Evolutionary conservation across 2,113 vertebrate genomes (phyloP), one percentile per base, ranked within the genome.

Genomic region (Oncorhynchus gorbuscha): DNA sequence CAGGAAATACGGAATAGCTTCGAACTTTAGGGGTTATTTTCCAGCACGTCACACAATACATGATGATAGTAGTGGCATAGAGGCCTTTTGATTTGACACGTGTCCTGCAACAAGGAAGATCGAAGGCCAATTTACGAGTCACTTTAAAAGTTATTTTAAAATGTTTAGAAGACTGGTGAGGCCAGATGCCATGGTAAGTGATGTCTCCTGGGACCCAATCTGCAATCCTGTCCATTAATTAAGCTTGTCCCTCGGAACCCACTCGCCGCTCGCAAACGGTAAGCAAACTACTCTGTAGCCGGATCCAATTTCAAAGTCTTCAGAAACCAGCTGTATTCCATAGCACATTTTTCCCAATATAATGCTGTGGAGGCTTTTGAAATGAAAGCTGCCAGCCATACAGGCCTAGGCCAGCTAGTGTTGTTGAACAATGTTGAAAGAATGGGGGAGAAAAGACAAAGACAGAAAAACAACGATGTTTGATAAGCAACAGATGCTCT

Each of bases 261-360:
- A 81, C 18, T 91, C 86, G 83, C 84, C 85, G 77, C 91, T 91
- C 81, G 86, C 92, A 93, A 77, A 70, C 69, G 89, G 90, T 87
- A 90, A 87, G 89, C 89, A 89, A 81, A 92, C 90, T 89, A 86
- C 88, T 89, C 82, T 69, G 81, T 71, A 61, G 79, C 1, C 73
- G 39, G 86, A 92, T 97, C 94, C 14, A 79, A 92, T 97, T 97
- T 97, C 95, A 97, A 97, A 96, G 95, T 88, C 86, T 88, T 91
- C 72, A 62, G 69, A 73, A 84, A 90, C 92, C 95, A 95, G 95
- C 94, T 96, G 96, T 90, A 88, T 89, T 89, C 79, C 85, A 87
- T 85, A 88, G 84, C 84, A 84, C 83, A 79, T 85, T 90, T 85
- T 88, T 81, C 49, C 87, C 83, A 81, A 91, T 90, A 91, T 84